Evolutionary conservation across 1,140 invertebrate species (phyloP), one percentile per base, ranked within the genome.

Genomic region (Rhagoletis zephyria): DNA sequence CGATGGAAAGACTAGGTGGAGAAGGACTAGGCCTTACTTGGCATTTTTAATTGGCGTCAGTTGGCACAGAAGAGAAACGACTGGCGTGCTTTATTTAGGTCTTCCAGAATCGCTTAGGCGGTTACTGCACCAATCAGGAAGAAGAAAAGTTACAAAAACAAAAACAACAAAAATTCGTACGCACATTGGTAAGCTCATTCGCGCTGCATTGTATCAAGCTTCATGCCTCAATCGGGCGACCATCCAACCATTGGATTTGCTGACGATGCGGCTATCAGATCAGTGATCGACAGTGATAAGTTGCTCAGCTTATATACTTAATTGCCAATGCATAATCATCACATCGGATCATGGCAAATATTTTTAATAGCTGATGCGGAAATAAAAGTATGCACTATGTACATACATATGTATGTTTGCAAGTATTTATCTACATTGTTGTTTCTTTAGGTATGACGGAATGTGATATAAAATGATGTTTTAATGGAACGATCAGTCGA

Each of bases 401-500:
- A 63, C 12, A 14, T 63, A n/a, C 4, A 16, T 63, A 14, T n/a
- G 12, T 63, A 63, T 63, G 61, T 4, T 12, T 9, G 16, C 16
- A 5, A 12, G 61, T 56, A 56, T 81, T 56, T 30, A 74, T 2
- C 7, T 74, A 74, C 30, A 30, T 30, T 30, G 30, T 1, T 30
- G 30, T 30, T 30, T 30, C 30, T 30, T 30, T 30, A 30, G 30
- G 30, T 30, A 1, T 0, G 30, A 30, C 1, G 5, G 42, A 48
- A 14, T 74, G 40, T 48, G 16, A 4, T 48, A 42, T 70, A 14
- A 6, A 70, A 45, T 70, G 67, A 70, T 70, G 14, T 10, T 42
- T 81, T 81, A 81, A 81, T 81, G 74, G 74, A 56, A 56, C n/a
- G 74, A 81, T 81, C 74, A 81, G 48, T 51, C 74, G n/a, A 59